Conservation (phyloP, 1,140 invertebrate genomes). For the Pseudomyrmex pallidus region DNA sequence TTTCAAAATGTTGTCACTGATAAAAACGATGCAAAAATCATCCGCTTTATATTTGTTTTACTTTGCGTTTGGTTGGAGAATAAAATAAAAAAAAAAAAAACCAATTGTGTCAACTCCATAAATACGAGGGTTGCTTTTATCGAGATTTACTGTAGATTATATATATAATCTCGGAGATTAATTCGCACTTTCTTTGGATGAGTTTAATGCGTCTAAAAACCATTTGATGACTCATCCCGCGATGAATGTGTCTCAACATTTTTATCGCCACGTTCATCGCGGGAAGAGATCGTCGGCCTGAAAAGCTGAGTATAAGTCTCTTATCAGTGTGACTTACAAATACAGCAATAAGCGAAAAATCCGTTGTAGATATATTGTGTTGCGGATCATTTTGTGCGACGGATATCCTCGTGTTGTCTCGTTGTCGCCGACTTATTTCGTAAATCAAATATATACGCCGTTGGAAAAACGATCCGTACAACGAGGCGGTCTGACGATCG, state of each 20-base stretch:
- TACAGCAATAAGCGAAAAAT: neutral
- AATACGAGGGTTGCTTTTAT: constrained; percentile 10
- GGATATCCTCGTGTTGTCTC: neutral
- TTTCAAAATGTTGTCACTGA: neutral
- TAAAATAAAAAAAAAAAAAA: no score
- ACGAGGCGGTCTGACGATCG: constrained; percentile 40
- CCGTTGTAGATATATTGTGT: neutral
- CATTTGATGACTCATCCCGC: constrained; percentile 18
- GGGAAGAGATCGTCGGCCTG: neutral
- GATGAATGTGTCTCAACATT: neutral
- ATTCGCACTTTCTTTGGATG: neutral
- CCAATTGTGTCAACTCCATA: constrained; percentile 36
- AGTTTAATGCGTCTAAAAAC: neutral
- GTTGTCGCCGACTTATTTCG: neutral
- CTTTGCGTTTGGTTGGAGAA: constrained; percentile 25
- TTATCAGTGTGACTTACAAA: neutral
- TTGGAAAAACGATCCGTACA: constrained; percentile 5
- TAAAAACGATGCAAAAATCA: neutral
- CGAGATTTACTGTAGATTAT: neutral
- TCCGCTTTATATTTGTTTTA: neutral
- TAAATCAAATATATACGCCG: constrained; percentile 21
- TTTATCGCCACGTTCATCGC: constrained; percentile 3
- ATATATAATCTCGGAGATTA: neutral
- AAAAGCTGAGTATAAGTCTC: constrained; percentile 11
- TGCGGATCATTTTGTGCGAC: neutral